Evolutionary conservation across 2,113 vertebrate genomes (phyloP), one percentile per base, ranked within the genome.

Genomic region (Spea bombifrons): DNA sequence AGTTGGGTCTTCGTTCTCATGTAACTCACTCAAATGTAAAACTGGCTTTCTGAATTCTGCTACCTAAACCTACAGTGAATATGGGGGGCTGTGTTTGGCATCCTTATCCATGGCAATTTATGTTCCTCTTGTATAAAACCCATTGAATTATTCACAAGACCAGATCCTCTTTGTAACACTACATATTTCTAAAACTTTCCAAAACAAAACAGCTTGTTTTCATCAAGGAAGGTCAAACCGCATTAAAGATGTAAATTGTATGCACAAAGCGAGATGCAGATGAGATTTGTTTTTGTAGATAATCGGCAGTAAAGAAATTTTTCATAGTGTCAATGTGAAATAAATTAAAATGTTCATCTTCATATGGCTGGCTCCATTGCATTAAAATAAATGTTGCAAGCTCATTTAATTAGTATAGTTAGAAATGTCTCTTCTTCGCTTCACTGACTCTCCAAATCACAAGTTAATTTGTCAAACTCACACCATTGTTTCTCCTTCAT

Each of bases 381-480:
- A 94, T 94, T 94, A 93, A 93, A 94, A 94, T 93, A 94, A 93
- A 92, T 94, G 93, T 92, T 93, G 92, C 90, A 91, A 94, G 91
- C 92, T 93, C 93, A 93, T 93, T 94, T 94, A 93, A 94, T 93
- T 94, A 93, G 92, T 93, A 94, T 93, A 92, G 92, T 93, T 93
- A 92, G 91, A 90, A 93, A 92, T 93, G 92, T 92, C 91, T 93
- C 89, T 91, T 91, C 89, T 87, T 85, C 90, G 92, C 93, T 93
- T 93, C 93, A 92, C 88, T 92, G 92, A 90, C 90, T 94, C 89
- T 93, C 92, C 92, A 93, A 93, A 94, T 94, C 92, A 94, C 92
- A 94, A 93, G 91, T 94, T 93, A 94, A 94, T 94, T 94, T 94
- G 92, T 94, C 92, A 94, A 94, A 94, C 92, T 94, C 93, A 93